Conservation (phyloP, 2,888 invertebrate genomes). For the Slavum lentiscoides region DNA sequence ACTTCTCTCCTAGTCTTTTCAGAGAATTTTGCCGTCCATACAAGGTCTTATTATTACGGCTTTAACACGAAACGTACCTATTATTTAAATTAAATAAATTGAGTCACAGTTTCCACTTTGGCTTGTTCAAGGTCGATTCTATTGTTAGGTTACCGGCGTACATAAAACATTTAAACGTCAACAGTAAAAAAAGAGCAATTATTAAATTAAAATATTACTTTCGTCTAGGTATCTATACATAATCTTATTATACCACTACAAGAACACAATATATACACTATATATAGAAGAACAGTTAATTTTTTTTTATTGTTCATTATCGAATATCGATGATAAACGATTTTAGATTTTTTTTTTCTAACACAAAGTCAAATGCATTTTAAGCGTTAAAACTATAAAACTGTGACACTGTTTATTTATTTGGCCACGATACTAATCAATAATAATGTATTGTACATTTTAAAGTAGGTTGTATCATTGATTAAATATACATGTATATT, state of each 20-base stretch:
- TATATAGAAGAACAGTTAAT: background rate
- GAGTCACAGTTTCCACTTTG: constrained; percentile 38
- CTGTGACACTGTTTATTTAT: too few relatives aligned
- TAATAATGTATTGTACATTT: too few relatives aligned
- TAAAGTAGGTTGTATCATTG: too few relatives aligned
- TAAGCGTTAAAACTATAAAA: too few relatives aligned
- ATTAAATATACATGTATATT: too few relatives aligned
- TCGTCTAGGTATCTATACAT: background rate
- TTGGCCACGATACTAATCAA: too few relatives aligned
- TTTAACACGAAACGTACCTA: constrained; percentile 28
- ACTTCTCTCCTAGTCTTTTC: background rate
- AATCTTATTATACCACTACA: background rate
- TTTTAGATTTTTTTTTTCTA: background rate
- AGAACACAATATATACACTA: too few relatives aligned
- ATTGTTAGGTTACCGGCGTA: constrained; percentile 24
- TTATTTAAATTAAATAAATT: constrained; percentile 44
- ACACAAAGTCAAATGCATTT: background rate
- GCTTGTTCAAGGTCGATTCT: constrained; percentile 40
- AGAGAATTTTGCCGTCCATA: background rate
- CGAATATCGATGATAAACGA: background rate
- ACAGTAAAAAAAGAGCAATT: constrained; percentile 19
- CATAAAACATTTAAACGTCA: background rate
- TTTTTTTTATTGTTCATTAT: too few relatives aligned
- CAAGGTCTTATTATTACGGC: constrained; percentile 20
- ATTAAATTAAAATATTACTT: constrained; percentile 2